Conservation (phyloP, 2,797 vertebrate species). For the Enteromius radiatus region DNA sequence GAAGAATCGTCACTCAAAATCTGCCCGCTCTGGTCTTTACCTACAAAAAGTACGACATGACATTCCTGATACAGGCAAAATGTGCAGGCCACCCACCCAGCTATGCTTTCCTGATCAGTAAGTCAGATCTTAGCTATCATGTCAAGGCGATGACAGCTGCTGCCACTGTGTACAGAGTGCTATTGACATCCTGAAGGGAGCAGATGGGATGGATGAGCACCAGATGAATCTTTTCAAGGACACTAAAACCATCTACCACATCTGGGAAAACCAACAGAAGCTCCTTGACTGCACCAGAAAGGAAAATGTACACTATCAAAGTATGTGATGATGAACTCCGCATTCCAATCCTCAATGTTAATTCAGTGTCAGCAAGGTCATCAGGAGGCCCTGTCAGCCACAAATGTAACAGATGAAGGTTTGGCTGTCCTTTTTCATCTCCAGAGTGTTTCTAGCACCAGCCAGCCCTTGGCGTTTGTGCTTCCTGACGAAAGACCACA, state of each 20-base stretch:
- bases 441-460: no score
- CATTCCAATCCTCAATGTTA: no score
- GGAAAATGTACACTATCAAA: no score
- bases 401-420: no score
- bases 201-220: constrained; percentile 46
- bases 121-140: not conserved
- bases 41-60: constrained; percentile 44
- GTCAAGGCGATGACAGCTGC: constrained; percentile 7
- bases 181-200: constrained; percentile 41
- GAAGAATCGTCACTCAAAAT: constrained; percentile 42
- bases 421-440: no score
- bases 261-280: constrained; percentile 42
- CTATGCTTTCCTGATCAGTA: not conserved
- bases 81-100: not conserved
- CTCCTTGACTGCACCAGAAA: constrained; percentile 47
- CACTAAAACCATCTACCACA: constrained; percentile 18
- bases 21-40: constrained; percentile 45
- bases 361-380: no score
- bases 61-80: constrained; percentile 25
- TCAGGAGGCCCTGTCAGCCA: no score
- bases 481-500: no score
- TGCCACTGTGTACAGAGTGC: not conserved
- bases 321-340: no score
- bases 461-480: no score
- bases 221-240: constrained; percentile 43